These are phyloP conservation scores for Manduca sexta DNA, from an alignment of 1,140 invertebrate species.

Conservation along the genomic window DNA sequence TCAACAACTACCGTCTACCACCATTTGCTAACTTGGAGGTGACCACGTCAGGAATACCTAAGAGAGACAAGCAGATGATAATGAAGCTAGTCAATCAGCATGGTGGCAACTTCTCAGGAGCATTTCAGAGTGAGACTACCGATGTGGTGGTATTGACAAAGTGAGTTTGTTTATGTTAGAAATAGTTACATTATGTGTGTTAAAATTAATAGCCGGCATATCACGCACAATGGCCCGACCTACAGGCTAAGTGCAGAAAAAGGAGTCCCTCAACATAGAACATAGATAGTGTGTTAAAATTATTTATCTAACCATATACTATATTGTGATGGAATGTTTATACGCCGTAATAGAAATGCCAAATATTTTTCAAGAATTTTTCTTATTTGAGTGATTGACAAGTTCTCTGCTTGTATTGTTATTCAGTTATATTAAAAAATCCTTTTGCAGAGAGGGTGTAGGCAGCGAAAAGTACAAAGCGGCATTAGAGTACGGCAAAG, in stretches of 20 bases:
- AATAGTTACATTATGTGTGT: too few relatives aligned
- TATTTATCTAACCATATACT: too few relatives aligned
- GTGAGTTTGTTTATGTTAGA: constrained; percentile 63
- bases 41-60: constrained; percentile 83
- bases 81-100: constrained; percentile 81
- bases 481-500: constrained; percentile 83
- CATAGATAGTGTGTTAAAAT: too few relatives aligned
- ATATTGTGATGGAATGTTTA: too few relatives aligned
- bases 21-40: constrained; percentile 86
- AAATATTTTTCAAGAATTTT: not conserved
- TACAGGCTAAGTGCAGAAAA: too few relatives aligned
- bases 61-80: constrained; percentile 79
- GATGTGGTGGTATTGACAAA: constrained; percentile 69
- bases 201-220: too few relatives aligned
- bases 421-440: not conserved
- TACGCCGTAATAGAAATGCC: too few relatives aligned
- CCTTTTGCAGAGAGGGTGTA: constrained; percentile 66
- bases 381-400: not conserved
- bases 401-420: not conserved
- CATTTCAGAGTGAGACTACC: constrained; percentile 72
- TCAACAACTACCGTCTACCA: constrained; percentile 81
- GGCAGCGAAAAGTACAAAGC: constrained; percentile 88
- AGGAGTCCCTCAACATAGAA: too few relatives aligned
- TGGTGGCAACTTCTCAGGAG: constrained; percentile 77
- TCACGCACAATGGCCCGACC: too few relatives aligned